These are phyloP conservation scores for Lampris megalopsis DNA, from an alignment of 2,113 vertebrate species.

Conservation along the genomic window DNA sequence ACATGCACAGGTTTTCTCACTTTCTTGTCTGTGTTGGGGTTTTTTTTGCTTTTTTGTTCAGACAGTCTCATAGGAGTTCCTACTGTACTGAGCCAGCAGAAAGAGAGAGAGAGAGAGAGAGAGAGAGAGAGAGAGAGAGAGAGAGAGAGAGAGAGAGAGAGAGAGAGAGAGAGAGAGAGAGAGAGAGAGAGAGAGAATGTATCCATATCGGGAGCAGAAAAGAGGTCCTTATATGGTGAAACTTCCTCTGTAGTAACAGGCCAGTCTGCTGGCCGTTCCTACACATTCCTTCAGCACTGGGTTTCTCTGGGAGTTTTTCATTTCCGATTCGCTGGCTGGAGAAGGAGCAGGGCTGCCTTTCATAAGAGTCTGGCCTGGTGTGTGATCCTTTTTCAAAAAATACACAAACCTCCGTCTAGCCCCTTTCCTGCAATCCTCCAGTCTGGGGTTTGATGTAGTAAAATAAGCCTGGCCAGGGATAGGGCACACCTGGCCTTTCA, in stretches of 20 bases:
- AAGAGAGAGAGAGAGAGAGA: constrained; percentile 40
- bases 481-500: constrained; percentile 88
- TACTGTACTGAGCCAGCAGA: constrained; percentile 74
- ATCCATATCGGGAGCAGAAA: constrained; percentile 79
- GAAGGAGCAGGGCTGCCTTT: constrained; percentile 84
- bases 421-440: constrained; percentile 91
- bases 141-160: too few species aligned
- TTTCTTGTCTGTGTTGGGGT: constrained; percentile 24
- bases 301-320: constrained; percentile 94
- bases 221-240: constrained; percentile 89
- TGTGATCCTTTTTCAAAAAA: constrained; percentile 86
- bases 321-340: constrained; percentile 94
- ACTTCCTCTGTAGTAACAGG: constrained; percentile 91
- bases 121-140: too few species aligned
- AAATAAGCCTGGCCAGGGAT: constrained; percentile 79
- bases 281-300: constrained; percentile 87
- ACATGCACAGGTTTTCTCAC: neutral
- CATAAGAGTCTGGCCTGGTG: constrained; percentile 88
- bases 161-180: too few species aligned
- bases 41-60: constrained; percentile 37
- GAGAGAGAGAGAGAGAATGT: constrained; percentile 61
- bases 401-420: constrained; percentile 95
- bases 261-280: constrained; percentile 88
- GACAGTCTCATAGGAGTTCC: constrained; percentile 44
- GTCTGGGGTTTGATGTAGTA: constrained; percentile 90